Evolutionary conservation across 1,140 invertebrate species (phyloP).

Genomic region (Bombyx mori): ASM3026992v2 NC_085119.1:12198501-12199000

Average conservation of each 20-base stretch:
- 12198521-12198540: no score
- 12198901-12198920: no score
- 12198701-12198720: no score
- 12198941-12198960: no score
- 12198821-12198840: no score
- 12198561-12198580: conserved; percentile 7
- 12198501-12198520: no score
- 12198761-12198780: background rate
- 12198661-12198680: conserved; percentile 18
- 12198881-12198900: background rate
- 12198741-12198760: conserved; percentile 2
- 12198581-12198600: conserved; percentile 18
- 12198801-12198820: no score
- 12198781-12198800: no score
- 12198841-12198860: background rate
- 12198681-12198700: conserved; percentile 6
- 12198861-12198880: background rate
- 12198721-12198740: background rate
- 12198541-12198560: background rate
- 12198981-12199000: no score
- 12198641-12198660: conserved; percentile 30
- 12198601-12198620: conserved; percentile 54
- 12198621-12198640: conserved; percentile 34
- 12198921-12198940: no score
- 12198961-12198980: no score